Evolutionary conservation across 2,888 invertebrate genomes (phyloP), one percentile per base, ranked within the genome.

Genomic region (Calliphora vomitoria): DNA sequence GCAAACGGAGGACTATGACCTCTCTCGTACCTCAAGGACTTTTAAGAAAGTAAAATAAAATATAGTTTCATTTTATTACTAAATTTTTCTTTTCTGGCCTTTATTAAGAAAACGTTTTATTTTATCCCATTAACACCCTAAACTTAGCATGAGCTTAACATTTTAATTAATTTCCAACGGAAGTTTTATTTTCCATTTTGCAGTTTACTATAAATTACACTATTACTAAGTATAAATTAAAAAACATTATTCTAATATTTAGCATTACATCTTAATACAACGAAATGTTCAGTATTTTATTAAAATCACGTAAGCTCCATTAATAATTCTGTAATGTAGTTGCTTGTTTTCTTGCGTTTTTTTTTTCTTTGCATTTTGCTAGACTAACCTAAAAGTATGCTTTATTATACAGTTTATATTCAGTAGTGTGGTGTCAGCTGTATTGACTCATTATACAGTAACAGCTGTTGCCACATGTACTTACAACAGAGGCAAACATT

Each of bases 261-360:
- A 53, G 20, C 20, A 53, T 53, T 5, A 55, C 55, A 74, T 82
- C 20, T 82, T 66, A 47, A 44, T 58, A 20, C 41, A 64, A 66
- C 18, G 31, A 66, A 74, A 44, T 47, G 60, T 78, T 8, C 25
- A 71, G 50, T 44, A 60, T 80, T 68, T 72, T 74, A 68, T 80
- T 74, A 53, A 85, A 85, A 84, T 84, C 87, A 87, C 84, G 81
- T 87, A 74, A 85, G 38, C 20, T 55, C 47, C 82, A 87, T 87
- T 82, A 81, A 85, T 87, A 79, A 84, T 82, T 55, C 60, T 58
- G 0, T 75, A 74, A 74, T 84, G 20, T 50, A 50, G n/a, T 50
- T 38, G 55, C 62, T 58, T 71, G 55, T 72, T 58, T 55, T 58
- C 15, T 44, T 64, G 55, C 15, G 25, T 47, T n/a, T 47, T 5